A percentile compares a stretch with the other conserved stretches of the same genome.
Evolutionary conservation across 2,797 vertebrate genomes (phyloP).

Genomic region (Tolypeutes matacus): DNA sequence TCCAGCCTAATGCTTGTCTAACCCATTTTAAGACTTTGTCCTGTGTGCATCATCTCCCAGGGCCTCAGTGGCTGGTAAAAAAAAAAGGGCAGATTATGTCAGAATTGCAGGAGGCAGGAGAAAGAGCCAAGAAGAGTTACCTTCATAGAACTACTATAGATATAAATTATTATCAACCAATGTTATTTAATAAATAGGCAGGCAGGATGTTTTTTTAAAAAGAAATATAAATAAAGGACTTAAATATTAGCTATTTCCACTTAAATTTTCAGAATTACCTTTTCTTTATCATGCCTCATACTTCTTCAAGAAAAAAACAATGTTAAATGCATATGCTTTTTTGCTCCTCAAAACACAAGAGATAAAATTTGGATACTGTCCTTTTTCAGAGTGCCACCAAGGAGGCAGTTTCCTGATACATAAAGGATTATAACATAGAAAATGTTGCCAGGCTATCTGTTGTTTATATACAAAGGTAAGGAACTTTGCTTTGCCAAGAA

Average conservation of each 20-base stretch:
- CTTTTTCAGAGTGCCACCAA: background rate
- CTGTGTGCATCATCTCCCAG: background rate
- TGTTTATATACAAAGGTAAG: background rate
- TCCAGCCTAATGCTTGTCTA: background rate
- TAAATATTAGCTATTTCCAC: background rate
- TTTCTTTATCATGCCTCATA: background rate
- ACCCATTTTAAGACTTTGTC: background rate
- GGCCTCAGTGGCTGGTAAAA: background rate
- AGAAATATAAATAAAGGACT: background rate
- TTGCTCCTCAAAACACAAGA: no score
- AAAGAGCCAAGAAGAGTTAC: background rate
- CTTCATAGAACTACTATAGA: background rate
- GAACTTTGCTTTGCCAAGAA: conserved; percentile 27
- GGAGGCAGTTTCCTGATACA: background rate
- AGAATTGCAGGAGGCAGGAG: background rate
- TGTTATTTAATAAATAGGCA: background rate
- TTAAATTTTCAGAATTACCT: conserved; percentile 14
- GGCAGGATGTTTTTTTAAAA: background rate
- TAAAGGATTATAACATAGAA: conserved; percentile 18
- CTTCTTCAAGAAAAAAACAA: background rate
- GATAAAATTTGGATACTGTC: background rate
- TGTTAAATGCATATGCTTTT: background rate
- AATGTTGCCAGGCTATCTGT: background rate
- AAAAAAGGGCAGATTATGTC: background rate
- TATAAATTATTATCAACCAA: background rate